phyloP scores from a whole-genome alignment of 2,113 vertebrate species.

The Ageneiosus marmoratus region DNA sequence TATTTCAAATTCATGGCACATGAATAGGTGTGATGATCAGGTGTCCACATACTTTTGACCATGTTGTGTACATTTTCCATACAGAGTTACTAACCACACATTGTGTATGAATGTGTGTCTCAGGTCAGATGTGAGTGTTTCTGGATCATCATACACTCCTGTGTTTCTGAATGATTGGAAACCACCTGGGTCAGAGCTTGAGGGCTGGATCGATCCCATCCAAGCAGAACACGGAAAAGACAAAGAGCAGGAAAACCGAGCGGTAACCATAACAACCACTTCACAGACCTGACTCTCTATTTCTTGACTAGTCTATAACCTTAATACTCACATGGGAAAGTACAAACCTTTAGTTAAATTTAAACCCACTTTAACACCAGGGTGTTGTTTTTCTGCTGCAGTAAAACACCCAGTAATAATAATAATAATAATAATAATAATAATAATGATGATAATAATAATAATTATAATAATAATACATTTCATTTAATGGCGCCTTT shows the following conservation, averaged over 20 bases:
- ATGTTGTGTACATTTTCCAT: neutral
- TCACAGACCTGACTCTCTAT: neutral
- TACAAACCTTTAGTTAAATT: too few relatives aligned
- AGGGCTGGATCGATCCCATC: conserved; percentile 83
- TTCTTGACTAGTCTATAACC: too few relatives aligned
- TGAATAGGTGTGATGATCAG: neutral
- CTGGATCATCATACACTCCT: conserved; percentile 72
- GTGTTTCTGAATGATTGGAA: conserved; percentile 82
- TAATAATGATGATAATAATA: too few relatives aligned
- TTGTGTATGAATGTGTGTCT: neutral
- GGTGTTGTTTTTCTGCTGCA: too few relatives aligned
- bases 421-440: too few relatives aligned
- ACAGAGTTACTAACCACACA: neutral
- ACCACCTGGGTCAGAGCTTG: conserved; percentile 70
- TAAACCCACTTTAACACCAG: too few relatives aligned
- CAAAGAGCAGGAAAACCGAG: conserved; percentile 64
- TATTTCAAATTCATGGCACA: neutral
- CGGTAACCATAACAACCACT: conserved; percentile 59
- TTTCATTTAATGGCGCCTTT: too few relatives aligned
- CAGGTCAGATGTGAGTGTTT: conserved; percentile 76
- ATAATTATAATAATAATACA: too few relatives aligned
- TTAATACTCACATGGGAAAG: too few relatives aligned
- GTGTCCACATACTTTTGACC: neutral
- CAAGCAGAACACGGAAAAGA: conserved; percentile 83
- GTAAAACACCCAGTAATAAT: too few relatives aligned